These are phyloP conservation scores for Magallana angulata DNA, from an alignment of 1,140 invertebrate species.

Conservation along the genomic window DNA sequence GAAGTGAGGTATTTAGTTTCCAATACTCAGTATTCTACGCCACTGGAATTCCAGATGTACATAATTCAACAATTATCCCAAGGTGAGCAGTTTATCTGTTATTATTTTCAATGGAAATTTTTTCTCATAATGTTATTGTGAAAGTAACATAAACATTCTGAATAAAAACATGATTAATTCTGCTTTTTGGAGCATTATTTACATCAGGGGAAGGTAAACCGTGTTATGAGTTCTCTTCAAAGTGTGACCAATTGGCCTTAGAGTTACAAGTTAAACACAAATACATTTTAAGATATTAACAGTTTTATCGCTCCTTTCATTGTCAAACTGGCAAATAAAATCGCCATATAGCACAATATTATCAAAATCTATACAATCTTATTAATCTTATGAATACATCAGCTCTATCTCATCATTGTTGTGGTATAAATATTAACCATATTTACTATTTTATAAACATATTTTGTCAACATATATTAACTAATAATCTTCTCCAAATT, in stretches of 20 bases:
- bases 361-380: background rate
- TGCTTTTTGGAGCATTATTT: background rate
- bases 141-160: background rate
- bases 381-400: background rate
- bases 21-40: background rate
- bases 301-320: background rate
- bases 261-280: background rate
- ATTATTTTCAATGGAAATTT: background rate
- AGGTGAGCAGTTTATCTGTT: background rate
- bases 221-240: background rate
- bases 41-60: background rate
- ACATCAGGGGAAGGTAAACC: background rate
- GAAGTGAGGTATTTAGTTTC: background rate
- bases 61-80: background rate
- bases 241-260: background rate
- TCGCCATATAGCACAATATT: background rate
- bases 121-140: background rate
- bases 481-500: background rate
- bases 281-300: background rate
- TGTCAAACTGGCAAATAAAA: background rate
- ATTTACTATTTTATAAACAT: background rate
- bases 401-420: background rate
- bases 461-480: background rate
- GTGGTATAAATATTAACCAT: background rate
- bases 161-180: background rate